These are phyloP conservation scores for Meteorus cinctellus DNA, from an alignment of 2,888 invertebrate genomes.

Conservation along the genomic window DNA sequence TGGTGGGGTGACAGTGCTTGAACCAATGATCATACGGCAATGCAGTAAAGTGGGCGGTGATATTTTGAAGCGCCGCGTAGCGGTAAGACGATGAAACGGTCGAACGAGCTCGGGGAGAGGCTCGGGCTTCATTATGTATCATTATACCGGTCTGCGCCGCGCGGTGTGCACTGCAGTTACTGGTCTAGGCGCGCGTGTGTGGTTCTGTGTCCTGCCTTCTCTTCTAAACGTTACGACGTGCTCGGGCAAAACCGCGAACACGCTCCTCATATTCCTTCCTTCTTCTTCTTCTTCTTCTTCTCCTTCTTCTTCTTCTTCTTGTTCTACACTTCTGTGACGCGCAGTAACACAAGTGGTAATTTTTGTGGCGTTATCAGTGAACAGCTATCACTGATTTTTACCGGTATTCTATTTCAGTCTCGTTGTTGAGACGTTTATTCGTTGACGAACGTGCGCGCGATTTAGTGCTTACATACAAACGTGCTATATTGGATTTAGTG, in stretches of 20 bases:
- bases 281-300: conserved; percentile 29
- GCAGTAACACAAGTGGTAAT: conserved; percentile 37
- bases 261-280: conserved; percentile 44
- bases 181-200: conserved; percentile 69
- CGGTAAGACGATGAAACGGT: conserved; percentile 60
- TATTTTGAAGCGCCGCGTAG: conserved; percentile 61
- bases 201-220: conserved; percentile 59
- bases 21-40: conserved; percentile 58
- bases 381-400: neutral
- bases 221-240: conserved; percentile 54
- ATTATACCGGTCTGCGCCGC: conserved; percentile 74
- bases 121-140: conserved; percentile 73
- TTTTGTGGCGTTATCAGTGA: conserved; percentile 24
- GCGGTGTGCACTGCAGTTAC: conserved; percentile 73
- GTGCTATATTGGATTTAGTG: conserved; percentile 7
- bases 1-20: conserved; percentile 53
- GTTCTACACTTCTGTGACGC: conserved; percentile 16
- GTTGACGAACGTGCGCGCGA: neutral
- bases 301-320: conserved; percentile 28
- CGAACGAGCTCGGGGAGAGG: conserved; percentile 69
- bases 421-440: conserved; percentile 12
- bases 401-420: conserved; percentile 8
- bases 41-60: conserved; percentile 19
- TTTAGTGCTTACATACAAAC: neutral
- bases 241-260: conserved; percentile 48